phyloP scores from a whole-genome alignment of 2,888 invertebrate species.

The Eupithecia centaureata region DNA sequence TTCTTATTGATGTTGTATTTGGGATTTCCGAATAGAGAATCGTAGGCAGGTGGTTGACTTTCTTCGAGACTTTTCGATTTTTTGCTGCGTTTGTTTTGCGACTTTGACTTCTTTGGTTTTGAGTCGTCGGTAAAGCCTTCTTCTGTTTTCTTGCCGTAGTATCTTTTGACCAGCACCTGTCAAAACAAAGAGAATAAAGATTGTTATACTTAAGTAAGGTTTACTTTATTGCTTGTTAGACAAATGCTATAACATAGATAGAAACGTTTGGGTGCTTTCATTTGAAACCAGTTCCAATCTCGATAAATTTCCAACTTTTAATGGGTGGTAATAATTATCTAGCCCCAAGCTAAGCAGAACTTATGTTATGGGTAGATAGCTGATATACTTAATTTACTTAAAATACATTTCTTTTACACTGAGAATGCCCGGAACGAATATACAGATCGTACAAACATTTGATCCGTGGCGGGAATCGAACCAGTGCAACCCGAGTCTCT shows the following conservation, averaged over 20 bases:
- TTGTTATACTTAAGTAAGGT: neutral
- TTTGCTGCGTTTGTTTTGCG: constrained; percentile 41
- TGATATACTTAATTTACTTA: no score
- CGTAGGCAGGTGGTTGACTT: constrained; percentile 87
- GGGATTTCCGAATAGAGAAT: constrained; percentile 81
- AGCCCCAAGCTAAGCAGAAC: neutral
- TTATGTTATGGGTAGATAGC: no score
- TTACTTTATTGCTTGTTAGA: neutral
- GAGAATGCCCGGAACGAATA: no score
- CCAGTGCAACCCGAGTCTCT: no score
- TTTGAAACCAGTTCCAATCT: neutral
- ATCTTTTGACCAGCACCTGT: constrained; percentile 65
- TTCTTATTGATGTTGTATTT: constrained; percentile 53
- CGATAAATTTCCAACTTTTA: neutral
- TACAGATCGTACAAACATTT: no score
- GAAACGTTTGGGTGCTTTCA: neutral
- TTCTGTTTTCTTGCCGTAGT: constrained; percentile 44
- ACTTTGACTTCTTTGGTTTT: constrained; percentile 33
- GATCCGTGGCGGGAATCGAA: no score
- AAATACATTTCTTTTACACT: no score
- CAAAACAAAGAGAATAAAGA: constrained; percentile 33
- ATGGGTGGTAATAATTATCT: neutral
- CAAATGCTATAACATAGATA: neutral
- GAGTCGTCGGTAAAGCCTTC: constrained; percentile 28
- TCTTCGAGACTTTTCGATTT: constrained; percentile 48